These are phyloP conservation scores for Chloroceryle aenea DNA, from an alignment of 2,113 vertebrate genomes.

Conservation along the genomic window DNA sequence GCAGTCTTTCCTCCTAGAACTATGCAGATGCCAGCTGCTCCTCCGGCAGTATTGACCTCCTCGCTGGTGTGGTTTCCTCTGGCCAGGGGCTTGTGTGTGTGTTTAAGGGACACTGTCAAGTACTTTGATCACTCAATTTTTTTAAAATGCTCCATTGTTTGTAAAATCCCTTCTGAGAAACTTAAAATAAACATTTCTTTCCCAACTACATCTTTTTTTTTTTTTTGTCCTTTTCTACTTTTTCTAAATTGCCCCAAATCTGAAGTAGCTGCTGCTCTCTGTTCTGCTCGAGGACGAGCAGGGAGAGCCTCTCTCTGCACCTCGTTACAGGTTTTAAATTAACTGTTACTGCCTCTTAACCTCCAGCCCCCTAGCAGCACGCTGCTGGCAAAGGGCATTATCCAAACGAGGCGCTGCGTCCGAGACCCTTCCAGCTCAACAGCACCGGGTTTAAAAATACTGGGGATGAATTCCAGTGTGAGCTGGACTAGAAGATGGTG, in stretches of 20 bases:
- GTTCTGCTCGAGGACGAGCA: not conserved
- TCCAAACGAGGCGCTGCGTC: not conserved
- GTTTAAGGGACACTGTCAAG: slow-evolving; percentile 69
- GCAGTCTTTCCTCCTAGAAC: slow-evolving; percentile 57
- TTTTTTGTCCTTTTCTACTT: not conserved
- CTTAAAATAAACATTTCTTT: slow-evolving; percentile 65
- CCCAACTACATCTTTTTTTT: slow-evolving; percentile 26
- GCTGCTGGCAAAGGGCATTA: not conserved
- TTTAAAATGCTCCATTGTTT: slow-evolving; percentile 68
- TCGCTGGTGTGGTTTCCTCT: slow-evolving; percentile 52
- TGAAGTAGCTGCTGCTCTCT: not conserved
- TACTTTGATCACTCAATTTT: slow-evolving; percentile 65
- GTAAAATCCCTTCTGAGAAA: slow-evolving; percentile 69
- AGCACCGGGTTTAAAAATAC: not conserved
- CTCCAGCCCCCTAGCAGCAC: not conserved
- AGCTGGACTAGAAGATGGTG: not conserved
- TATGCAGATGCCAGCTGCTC: slow-evolving; percentile 66
- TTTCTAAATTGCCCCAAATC: not conserved
- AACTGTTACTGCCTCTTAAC: not conserved
- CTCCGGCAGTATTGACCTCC: slow-evolving; percentile 56
- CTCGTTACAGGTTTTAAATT: not conserved
- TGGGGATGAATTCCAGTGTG: fast-evolving
- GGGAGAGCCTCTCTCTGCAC: not conserved
- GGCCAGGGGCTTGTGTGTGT: slow-evolving; percentile 46
- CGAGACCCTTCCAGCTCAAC: not conserved